These are phyloP conservation scores for Lithosia quadra DNA, from an alignment of 2,888 invertebrate genomes.

Conservation along the genomic window DNA sequence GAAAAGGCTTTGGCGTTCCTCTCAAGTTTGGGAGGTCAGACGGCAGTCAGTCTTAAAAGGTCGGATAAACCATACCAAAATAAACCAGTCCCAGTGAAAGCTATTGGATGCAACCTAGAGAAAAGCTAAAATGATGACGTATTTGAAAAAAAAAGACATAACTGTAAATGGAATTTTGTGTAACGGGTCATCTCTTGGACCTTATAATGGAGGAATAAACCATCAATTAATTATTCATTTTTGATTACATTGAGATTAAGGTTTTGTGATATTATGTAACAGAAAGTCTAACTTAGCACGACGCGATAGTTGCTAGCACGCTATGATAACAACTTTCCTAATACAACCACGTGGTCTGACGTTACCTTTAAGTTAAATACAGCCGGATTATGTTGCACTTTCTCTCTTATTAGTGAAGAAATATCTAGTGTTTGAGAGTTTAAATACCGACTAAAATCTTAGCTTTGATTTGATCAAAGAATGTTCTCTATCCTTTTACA, in stretches of 20 bases:
- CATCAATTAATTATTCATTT: neutral
- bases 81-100: no score
- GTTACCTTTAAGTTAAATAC: neutral
- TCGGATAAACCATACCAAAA: no score
- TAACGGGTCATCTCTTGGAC: neutral
- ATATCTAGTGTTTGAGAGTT: neutral
- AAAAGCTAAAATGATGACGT: no score
- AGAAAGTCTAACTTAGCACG: neutral
- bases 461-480: neutral
- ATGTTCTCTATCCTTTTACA: no score
- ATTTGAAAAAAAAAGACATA: no score
- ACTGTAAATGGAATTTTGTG: neutral
- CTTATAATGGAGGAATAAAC: neutral
- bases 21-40: neutral
- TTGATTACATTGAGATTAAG: neutral
- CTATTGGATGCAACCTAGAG: no score
- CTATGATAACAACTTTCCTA: neutral
- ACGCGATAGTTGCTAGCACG: neutral
- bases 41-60: neutral
- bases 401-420: neutral
- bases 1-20: no score
- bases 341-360: neutral
- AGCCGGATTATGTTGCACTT: neutral
- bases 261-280: neutral
- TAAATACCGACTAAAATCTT: neutral